A percentile compares a stretch with the other conserved stretches of the same genome.
These are phyloP conservation scores for Siniperca obscura DNA, from an alignment of 2,797 vertebrate genomes.

Conservation along the genomic window DNA sequence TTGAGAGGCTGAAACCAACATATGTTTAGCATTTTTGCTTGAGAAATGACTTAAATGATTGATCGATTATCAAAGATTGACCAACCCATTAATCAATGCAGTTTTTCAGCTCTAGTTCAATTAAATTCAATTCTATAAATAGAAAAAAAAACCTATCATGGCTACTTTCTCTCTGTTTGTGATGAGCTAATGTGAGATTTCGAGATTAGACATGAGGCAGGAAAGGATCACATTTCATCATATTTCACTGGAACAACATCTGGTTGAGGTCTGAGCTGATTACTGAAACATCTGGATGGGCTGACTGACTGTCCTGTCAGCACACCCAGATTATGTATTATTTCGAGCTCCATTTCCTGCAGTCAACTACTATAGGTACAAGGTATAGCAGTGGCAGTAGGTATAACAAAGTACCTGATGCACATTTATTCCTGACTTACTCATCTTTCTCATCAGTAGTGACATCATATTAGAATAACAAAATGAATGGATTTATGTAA, in stretches of 20 bases:
- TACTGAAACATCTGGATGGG: conserved; percentile 76
- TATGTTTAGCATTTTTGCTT: background rate
- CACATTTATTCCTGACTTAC: conserved; percentile 11
- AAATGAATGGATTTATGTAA: conserved; percentile 13
- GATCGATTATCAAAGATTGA: background rate
- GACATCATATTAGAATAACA: conserved; percentile 16
- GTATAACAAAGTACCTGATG: background rate
- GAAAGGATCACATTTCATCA: conserved; percentile 70
- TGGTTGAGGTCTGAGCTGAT: conserved; percentile 77
- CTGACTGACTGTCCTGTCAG: conserved; percentile 51
- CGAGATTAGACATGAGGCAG: conserved; percentile 54
- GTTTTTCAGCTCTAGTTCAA: background rate
- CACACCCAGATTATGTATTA: conserved; percentile 61
- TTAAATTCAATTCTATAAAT: background rate
- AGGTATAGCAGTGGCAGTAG: background rate
- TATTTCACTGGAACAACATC: conserved; percentile 72
- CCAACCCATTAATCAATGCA: background rate
- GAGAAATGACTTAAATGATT: background rate
- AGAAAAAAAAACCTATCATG: conserved; percentile 13
- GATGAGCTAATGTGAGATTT: conserved; percentile 50
- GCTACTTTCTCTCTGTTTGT: conserved; percentile 34
- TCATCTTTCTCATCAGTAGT: background rate
- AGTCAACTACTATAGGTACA: conserved; percentile 24
- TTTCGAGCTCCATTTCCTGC: conserved; percentile 41
- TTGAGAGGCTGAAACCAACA: background rate